Base-by-base conservation (phyloP, 2,797 vertebrate species). In the Sebastolobus alascanus region DNA sequence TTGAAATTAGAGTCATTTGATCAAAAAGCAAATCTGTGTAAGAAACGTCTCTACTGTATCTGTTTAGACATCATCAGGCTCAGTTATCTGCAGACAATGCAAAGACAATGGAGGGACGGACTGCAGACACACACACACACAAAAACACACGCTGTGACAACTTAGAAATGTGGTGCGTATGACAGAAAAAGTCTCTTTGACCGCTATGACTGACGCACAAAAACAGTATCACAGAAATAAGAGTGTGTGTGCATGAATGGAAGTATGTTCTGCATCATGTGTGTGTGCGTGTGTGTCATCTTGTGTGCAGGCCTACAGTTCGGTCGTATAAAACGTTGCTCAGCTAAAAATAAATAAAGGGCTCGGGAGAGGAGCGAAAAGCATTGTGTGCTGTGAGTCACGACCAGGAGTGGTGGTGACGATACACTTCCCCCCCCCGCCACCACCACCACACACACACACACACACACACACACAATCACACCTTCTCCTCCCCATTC, bases 311-410 rank as follows among this genome's bases (percentile, higher is more conserved):
- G 60, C 72, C 86, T 77, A 69, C 73, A 89, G 86, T 85, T 87
- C 54, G 68, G 82, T 75, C 50, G 40, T 87, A 87, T 83, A 87
- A 91, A 90, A 89, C 38, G 60, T 81, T 91, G 85, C 88, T 93
- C 89, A 79, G 84, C 89, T 92, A 93, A 93, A 94, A 93, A 93
- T 92, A 93, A 90, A 93, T 82, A 91, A 92, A 91, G 79, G 79
- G 85, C 80, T 92, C 35, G 18, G 65, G 77, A 92, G 85, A 90
- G 84, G 79, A 90, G 87, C 46, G 84, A 88, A 90, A 91, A 90
- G 85, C 86, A 91, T 90, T 90, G 90, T 90, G 90, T 35, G 20
- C 80, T 77, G 82, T 90, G 86, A 92, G 90, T 94, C 92, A 94
- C 88, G 85, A 91, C 87, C 88, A 90, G 88, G 69, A 87, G 81